Base-by-base conservation (phyloP, 2,113 vertebrate species). In the Onychostoma macrolepis region DNA sequence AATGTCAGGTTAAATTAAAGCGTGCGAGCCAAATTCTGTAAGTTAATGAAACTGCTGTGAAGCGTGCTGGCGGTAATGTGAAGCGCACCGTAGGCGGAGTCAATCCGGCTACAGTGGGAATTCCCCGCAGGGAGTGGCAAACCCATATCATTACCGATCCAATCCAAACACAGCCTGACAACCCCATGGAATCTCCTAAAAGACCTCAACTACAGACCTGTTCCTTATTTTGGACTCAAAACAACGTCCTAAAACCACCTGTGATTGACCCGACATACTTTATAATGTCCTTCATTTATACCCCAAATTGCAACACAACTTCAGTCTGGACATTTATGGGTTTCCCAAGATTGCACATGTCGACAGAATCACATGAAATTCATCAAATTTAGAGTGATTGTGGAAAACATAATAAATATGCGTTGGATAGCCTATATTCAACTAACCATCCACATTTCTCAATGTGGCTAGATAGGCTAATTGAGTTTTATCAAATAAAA, bases 121-220 rank as follows among this genome's bases (percentile, higher is more conserved):
- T 74, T 84, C 69, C 82, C 82, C 82, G 7, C 21, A 38, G 69
- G 82, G 82, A 36, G 82, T 84, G 82, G 67, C 69, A 33, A 82
- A 48, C 36, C 58, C 56, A 1, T 28, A 43, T 28, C 80, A 67
- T 50, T 30, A 83, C 28, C 2, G 28, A 21, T 33, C 80, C 80
- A 33, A 45, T 48, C 7, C 80, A 53, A 83, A 69, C 63, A 53
- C 26, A 19, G 56, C 45, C 1, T 72, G 69, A 41, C 69, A 72
- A 72, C 13, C 30, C 77, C 17, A 2, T 21, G 80, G 80, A 82
- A 48, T 82, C 80, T 82, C 80, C 80, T 48, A 4, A 50, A 50
- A 69, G 28, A 33, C 41, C 63, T 48, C 26, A 50, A 21, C 4
- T 4, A 2, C 41, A 8, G 11, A 33, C 38, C 58, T 48, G 80